A percentile compares a stretch with the other conserved stretches of the same genome.
phyloP scores from a whole-genome alignment of 23 tunicate genomes.

The Trididemnum miniatum region DNA sequence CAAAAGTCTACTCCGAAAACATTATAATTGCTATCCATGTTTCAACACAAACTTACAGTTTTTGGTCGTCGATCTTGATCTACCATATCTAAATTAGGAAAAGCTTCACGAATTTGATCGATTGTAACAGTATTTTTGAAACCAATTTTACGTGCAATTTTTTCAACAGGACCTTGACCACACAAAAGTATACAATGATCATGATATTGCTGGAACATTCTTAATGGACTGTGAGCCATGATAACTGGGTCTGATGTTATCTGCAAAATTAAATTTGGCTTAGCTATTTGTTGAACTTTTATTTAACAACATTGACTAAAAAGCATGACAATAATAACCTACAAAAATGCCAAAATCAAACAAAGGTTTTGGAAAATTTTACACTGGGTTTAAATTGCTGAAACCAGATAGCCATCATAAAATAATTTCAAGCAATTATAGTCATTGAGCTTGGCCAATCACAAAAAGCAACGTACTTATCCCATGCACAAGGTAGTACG shows the following conservation, averaged over 20 bases:
- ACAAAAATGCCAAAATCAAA: too few species aligned
- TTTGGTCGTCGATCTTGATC: constrained; percentile 57
- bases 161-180: constrained; percentile 80
- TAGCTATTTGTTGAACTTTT: too few species aligned
- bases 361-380: too few species aligned
- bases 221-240: constrained; percentile 76
- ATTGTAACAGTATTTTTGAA: constrained; percentile 82
- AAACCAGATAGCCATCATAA: too few species aligned
- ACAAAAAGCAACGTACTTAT: too few species aligned
- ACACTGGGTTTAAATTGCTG: too few species aligned
- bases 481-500: too few species aligned
- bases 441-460: too few species aligned
- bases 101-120: constrained; percentile 54
- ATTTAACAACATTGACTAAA: too few species aligned
- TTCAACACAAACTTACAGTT: constrained; percentile 19
- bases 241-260: constrained; percentile 69
- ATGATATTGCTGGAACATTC: constrained; percentile 64
- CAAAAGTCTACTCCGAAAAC: too few species aligned
- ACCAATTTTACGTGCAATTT: constrained; percentile 72
- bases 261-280: constrained; percentile 27
- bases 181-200: constrained; percentile 65
- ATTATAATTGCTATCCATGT: neutral
- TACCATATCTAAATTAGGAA: constrained; percentile 80
- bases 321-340: too few species aligned
- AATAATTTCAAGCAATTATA: too few species aligned